A percentile compares a stretch with the other conserved stretches of the same genome.
These are phyloP conservation scores for Neuroterus valhalla DNA, from an alignment of 1,140 invertebrate species.

Conservation along the genomic window DNA sequence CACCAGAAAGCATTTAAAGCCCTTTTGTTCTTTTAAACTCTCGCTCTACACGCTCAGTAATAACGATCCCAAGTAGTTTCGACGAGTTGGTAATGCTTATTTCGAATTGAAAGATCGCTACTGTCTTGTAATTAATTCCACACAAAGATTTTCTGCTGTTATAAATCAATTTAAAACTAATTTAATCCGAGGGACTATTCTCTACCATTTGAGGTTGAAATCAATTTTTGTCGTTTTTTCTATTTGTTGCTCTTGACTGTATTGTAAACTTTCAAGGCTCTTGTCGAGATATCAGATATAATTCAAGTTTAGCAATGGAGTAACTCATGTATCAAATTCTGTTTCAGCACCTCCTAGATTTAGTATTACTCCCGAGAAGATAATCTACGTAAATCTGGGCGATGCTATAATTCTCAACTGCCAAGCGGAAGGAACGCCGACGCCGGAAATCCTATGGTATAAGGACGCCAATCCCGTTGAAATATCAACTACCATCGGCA, in stretches of 20 bases:
- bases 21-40: slow-evolving; percentile 53
- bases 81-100: background rate
- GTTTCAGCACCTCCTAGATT: slow-evolving; percentile 89
- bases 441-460: slow-evolving; percentile 93
- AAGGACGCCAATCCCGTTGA: slow-evolving; percentile 93
- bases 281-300: background rate
- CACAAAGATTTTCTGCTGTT: too few relatives aligned
- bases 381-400: slow-evolving; percentile 96
- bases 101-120: background rate
- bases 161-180: too few relatives aligned
- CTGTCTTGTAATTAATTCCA: too few relatives aligned
- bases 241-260: too few relatives aligned
- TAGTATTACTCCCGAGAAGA: slow-evolving; percentile 92
- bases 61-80: slow-evolving; percentile 5
- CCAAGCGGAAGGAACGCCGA: slow-evolving; percentile 93
- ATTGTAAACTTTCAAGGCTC: too few relatives aligned
- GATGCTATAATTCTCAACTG: slow-evolving; percentile 96
- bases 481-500: slow-evolving; percentile 87
- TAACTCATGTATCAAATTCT: slow-evolving; percentile 31
- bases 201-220: too few relatives aligned
- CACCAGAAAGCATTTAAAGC: slow-evolving; percentile 51
- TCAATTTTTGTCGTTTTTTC: too few relatives aligned
- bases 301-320: slow-evolving; percentile 5
- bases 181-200: too few relatives aligned
- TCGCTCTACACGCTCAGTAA: slow-evolving; percentile 44